Evolutionary conservation across 1,140 invertebrate species (phyloP).

Genomic region (Bombus turneri): DNA sequence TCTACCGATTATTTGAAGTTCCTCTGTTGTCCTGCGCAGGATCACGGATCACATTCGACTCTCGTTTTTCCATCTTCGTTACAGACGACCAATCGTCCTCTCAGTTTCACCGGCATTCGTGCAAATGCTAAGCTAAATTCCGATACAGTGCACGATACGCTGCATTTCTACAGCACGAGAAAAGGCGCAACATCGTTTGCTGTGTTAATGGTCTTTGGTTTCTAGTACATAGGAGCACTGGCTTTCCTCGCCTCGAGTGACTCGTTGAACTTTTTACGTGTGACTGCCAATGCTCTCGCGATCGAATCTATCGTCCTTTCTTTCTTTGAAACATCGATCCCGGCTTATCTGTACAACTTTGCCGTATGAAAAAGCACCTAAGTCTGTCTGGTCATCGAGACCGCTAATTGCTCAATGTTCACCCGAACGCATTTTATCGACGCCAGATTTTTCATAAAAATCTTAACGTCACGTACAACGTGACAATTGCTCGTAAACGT

Average conservation of each 20-base stretch:
- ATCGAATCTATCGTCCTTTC: constrained; percentile 30
- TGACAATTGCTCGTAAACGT: no score
- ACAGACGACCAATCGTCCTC: constrained; percentile 3
- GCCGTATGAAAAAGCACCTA: not conserved
- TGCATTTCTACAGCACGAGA: constrained; percentile 25
- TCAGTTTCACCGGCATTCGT: not conserved
- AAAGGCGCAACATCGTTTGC: constrained; percentile 13
- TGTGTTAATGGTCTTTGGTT: constrained; percentile 47
- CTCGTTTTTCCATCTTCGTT: no score
- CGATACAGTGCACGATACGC: constrained; percentile 48
- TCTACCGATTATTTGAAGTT: no score
- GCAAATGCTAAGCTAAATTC: constrained; percentile 50
- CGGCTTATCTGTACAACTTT: not conserved
- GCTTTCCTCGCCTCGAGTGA: constrained; percentile 56
- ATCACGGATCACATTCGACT: no score
- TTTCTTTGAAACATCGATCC: no score
- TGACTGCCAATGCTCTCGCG: constrained; percentile 1
- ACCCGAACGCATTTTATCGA: no score
- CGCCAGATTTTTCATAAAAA: no score
- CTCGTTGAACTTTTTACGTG: constrained; percentile 43
- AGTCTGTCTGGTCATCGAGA: not conserved
- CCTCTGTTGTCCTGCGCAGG: no score
- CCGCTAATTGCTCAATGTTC: not conserved
- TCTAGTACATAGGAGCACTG: constrained; percentile 31
- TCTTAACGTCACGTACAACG: no score